These are phyloP conservation scores for Amblyornis subalaris DNA, from an alignment of 2,113 vertebrate species.

Conservation along the genomic window DNA sequence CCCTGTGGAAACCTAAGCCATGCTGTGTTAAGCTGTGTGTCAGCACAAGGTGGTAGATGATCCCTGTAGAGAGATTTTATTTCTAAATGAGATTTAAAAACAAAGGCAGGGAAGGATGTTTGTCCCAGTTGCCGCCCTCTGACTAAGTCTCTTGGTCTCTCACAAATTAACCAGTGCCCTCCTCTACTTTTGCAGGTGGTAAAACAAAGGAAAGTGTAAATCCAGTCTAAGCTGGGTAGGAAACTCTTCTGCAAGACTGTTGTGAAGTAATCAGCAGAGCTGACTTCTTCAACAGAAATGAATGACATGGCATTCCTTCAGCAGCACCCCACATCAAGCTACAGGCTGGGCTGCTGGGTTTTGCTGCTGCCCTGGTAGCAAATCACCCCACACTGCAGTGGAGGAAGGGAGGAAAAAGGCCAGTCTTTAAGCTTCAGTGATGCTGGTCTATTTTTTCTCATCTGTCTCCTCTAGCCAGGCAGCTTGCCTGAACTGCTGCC, in stretches of 20 bases:
- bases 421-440: not conserved
- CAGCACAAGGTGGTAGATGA: not conserved
- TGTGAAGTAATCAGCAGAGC: not conserved
- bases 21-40: not conserved
- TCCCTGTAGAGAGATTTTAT: not conserved
- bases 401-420: not conserved
- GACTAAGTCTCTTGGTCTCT: not conserved
- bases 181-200: fast-evolving
- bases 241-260: not conserved
- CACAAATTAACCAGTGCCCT: not conserved
- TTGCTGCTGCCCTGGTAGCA: not conserved
- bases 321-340: fast-evolving
- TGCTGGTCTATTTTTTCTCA: not conserved
- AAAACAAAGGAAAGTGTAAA: not conserved
- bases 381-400: not conserved
- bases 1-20: not conserved
- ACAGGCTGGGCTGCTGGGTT: not conserved
- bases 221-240: not conserved
- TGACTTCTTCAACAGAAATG: fast-evolving
- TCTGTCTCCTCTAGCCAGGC: not conserved
- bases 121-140: not conserved
- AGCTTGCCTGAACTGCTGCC: not conserved
- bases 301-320: fast-evolving
- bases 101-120: not conserved
- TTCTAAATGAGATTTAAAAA: not conserved